Evolutionary conservation across 1,140 invertebrate genomes (phyloP).

Genomic region (Eriosoma lanigerum): DNA sequence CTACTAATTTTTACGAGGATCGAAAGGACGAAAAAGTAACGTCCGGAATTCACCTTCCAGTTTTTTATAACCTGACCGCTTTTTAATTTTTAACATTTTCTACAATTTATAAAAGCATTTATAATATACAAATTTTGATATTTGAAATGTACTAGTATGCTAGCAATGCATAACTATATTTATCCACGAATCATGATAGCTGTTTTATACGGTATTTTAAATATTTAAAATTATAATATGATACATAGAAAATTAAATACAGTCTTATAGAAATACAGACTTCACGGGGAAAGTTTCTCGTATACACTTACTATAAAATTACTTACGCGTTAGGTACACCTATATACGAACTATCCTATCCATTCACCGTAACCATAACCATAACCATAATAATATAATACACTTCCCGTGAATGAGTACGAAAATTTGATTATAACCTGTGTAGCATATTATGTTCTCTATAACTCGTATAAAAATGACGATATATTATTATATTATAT

Average conservation of each 20-base stretch:
- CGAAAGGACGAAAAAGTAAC: no score
- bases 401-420: background rate
- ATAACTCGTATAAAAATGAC: constrained; percentile 2
- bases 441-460: background rate
- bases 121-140: no score
- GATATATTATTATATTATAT: background rate
- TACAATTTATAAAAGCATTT: no score
- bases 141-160: no score
- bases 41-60: no score
- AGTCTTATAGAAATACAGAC: background rate
- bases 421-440: constrained; percentile 28
- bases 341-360: background rate
- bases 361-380: constrained; percentile 11
- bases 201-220: background rate
- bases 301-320: background rate
- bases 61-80: no score
- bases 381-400: background rate
- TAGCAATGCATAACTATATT: no score
- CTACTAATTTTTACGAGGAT: no score
- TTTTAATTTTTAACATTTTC: no score
- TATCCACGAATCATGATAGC: no score
- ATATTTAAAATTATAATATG: no score
- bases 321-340: background rate
- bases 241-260: background rate
- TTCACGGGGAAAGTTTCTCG: constrained; percentile 15